phyloP scores from a whole-genome alignment of 2,888 invertebrate genomes.

The Lepidonotus clava region DNA sequence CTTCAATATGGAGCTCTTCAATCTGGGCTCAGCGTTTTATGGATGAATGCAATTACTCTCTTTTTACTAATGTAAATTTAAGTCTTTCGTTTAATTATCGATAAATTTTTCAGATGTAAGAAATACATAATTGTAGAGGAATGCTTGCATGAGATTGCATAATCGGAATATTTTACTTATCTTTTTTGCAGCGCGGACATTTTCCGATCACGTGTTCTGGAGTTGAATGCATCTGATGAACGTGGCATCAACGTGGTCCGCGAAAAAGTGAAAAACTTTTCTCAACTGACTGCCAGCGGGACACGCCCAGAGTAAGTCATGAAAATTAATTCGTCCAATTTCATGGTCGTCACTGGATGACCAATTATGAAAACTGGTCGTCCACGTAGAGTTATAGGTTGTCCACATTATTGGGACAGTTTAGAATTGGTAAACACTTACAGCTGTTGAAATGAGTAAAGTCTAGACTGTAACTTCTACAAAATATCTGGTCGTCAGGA shows the following conservation, averaged over 20 bases:
- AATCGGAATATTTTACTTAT: too few relatives aligned
- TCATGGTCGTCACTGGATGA: background rate
- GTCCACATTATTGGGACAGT: background rate
- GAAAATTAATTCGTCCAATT: background rate
- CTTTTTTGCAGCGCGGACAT: slow-evolving; percentile 69
- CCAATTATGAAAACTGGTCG: background rate
- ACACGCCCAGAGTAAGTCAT: slow-evolving; percentile 78
- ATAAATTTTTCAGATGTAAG: too few relatives aligned
- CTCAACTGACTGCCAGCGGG: slow-evolving; percentile 91
- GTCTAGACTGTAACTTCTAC: too few relatives aligned
- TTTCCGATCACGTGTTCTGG: slow-evolving; percentile 87
- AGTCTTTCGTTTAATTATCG: too few relatives aligned
- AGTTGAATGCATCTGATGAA: slow-evolving; percentile 99
- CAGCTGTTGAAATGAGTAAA: too few relatives aligned
- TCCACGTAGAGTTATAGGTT: background rate
- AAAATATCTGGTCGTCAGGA: too few relatives aligned
- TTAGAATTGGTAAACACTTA: background rate
- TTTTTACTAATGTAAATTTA: too few relatives aligned
- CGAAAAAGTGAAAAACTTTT: slow-evolving; percentile 97
- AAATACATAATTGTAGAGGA: too few relatives aligned
- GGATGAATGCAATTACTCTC: too few relatives aligned
- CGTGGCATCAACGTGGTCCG: slow-evolving; percentile 98
- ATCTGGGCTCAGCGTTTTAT: too few relatives aligned
- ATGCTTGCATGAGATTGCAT: too few relatives aligned
- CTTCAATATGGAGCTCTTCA: too few relatives aligned